Evolutionary conservation across 2,888 invertebrate species (phyloP), one percentile per base, ranked within the genome.

Genomic region (Pimpla rufipes): DNA sequence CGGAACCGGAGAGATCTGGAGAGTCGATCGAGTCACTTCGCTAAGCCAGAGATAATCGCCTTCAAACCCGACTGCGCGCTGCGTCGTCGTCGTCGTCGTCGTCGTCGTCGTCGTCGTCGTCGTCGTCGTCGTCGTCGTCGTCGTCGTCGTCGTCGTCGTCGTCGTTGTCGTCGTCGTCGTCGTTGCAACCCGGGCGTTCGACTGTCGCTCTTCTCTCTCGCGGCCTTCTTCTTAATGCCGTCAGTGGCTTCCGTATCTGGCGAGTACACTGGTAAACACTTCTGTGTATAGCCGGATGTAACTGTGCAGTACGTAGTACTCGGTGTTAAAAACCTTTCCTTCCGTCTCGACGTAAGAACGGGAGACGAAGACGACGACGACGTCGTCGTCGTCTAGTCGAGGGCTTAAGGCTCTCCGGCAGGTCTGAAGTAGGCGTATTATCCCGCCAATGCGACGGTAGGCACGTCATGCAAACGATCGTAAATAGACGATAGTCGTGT

Each of bases 1-100:
- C 21, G 66, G 37, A 21, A 62, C 55, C 47, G 55, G 70, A 66
- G 75, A 66, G 74, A 85, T 85, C 79, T 77, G 77, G 74, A 80
- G 79, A 80, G 57, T 66, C 80, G 79, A 80, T 77, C 77, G 70
- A 77, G 79, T 83, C 76, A 83, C 79, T 85, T 83, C 57, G 73
- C 64, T 83, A 85, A 85, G 77, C 77, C 79, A 45, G 73, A 83
- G 84, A 84, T 85, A 84, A 84, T 85, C 85, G 81, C 66, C 79
- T 81, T 74, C 79, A 64, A 66, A 66, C 52, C 66, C 68, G 76
- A 79, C 57, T 82, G 64, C 42, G 11, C 78, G 62, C 37, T 57
- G 62, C 79, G n/a, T 68, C 79, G 64, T 66, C 64, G 50, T 66
- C 80, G 80, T 74, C n/a, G n/a, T n/a, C n/a, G n/a, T n/a, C n/a